Conservation (phyloP, 2,113 vertebrate species). For the Garra rufa region DNA sequence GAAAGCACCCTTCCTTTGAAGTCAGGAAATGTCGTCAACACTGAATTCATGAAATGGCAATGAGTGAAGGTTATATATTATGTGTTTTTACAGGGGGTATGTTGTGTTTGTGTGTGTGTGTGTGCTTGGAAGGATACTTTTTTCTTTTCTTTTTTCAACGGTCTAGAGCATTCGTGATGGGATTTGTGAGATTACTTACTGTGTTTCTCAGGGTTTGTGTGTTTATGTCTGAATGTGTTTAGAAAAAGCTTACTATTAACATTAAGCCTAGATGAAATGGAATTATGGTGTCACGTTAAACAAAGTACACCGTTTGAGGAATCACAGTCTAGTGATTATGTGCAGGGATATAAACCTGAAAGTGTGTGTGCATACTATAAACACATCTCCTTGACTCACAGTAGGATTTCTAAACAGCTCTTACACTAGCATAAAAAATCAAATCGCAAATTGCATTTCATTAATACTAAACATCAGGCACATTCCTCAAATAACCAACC, state of each 20-base stretch:
- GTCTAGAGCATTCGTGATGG: neutral
- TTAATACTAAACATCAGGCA: neutral
- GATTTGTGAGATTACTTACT: neutral
- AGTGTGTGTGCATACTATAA: neutral
- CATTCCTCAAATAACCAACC: neutral
- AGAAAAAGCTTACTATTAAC: neutral
- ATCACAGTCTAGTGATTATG: neutral
- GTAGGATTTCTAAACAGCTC: neutral
- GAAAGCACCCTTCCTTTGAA: neutral
- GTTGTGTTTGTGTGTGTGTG: neutral
- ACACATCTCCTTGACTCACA: neutral
- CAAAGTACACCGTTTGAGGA: neutral
- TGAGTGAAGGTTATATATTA: neutral
- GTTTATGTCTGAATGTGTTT: slow-evolving; percentile 7
- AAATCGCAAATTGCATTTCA: neutral
- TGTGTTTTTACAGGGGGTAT: neutral
- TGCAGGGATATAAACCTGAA: neutral
- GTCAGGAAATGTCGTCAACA: neutral
- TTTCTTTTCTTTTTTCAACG: neutral
- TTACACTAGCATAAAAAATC: neutral
- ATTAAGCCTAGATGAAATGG: neutral
- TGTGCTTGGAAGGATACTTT: neutral
- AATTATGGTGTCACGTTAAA: neutral
- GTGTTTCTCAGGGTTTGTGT: slow-evolving; percentile 26
- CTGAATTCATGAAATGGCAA: neutral